Conservation (phyloP, 1,140 invertebrate species). For the Danaus plexippus region DNA sequence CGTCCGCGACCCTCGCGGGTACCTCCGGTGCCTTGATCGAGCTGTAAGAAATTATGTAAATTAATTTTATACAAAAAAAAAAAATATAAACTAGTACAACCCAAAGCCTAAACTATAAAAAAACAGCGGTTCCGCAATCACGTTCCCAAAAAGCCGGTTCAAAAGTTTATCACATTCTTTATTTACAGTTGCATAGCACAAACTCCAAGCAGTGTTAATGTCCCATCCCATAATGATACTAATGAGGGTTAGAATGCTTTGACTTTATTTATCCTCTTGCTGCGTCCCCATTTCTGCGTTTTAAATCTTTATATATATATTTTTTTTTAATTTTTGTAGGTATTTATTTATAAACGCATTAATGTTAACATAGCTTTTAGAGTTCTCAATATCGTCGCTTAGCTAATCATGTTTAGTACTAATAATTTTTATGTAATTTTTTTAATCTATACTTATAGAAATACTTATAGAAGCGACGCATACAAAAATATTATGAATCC, state of each 20-base stretch:
- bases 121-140: background rate
- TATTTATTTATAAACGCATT: background rate
- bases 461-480: too few relatives aligned
- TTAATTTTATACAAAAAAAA: too few relatives aligned
- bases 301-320: too few relatives aligned
- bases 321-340: too few relatives aligned
- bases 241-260: constrained; percentile 6
- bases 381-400: constrained; percentile 6
- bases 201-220: constrained; percentile 4
- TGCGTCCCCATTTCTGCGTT: too few relatives aligned
- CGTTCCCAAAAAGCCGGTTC: background rate
- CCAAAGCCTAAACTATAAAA: background rate
- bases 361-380: background rate
- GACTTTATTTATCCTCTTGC: too few relatives aligned
- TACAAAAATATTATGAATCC: too few relatives aligned
- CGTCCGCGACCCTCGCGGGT: background rate
- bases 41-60: constrained; percentile 4
- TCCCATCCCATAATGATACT: constrained; percentile 8
- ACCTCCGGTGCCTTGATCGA: constrained; percentile 6
- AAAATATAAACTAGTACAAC: background rate
- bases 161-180: too few relatives aligned
- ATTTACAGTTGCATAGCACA: too few relatives aligned
- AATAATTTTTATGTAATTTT: too few relatives aligned
- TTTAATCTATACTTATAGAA: too few relatives aligned
- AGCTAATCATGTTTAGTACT: background rate